Evolutionary conservation across 2,113 vertebrate species (phyloP).

Genomic region (Leptobrachium leishanense): DNA sequence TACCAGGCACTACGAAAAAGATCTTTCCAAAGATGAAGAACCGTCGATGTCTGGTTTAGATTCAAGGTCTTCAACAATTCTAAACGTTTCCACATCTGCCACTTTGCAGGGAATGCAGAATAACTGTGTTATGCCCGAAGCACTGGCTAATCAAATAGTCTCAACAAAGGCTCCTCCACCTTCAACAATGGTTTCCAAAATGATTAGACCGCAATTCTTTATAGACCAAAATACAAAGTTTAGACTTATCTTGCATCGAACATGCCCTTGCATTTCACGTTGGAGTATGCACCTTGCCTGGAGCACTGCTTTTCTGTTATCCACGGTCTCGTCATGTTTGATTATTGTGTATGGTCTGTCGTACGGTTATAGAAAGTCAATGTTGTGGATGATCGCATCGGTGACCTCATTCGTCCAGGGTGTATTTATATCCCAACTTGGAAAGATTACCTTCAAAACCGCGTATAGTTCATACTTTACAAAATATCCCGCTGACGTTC

Average conservation of each 20-base stretch:
- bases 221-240: fast-evolving
- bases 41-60: background rate
- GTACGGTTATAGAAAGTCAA: constrained; percentile 60
- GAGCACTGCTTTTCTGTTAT: constrained; percentile 51
- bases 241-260: background rate
- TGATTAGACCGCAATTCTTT: background rate
- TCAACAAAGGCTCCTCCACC: background rate
- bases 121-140: constrained; percentile 47
- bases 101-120: constrained; percentile 9
- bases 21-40: background rate
- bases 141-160: constrained; percentile 47
- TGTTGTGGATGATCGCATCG: constrained; percentile 66
- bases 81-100: background rate
- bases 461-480: background rate
- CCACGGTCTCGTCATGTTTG: constrained; percentile 54
- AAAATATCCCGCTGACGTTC: constrained; percentile 55
- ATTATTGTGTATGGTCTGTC: constrained; percentile 66
- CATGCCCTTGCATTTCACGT: background rate
- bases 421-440: constrained; percentile 55
- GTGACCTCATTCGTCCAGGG: constrained; percentile 56
- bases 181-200: too few species aligned
- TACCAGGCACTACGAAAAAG: constrained; percentile 10
- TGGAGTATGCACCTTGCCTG: constrained; percentile 53
- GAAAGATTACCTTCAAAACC: constrained; percentile 49
- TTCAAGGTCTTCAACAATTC: background rate